Evolutionary conservation across 2,888 invertebrate genomes (phyloP).

Genomic region (Caprella mutica): DNA sequence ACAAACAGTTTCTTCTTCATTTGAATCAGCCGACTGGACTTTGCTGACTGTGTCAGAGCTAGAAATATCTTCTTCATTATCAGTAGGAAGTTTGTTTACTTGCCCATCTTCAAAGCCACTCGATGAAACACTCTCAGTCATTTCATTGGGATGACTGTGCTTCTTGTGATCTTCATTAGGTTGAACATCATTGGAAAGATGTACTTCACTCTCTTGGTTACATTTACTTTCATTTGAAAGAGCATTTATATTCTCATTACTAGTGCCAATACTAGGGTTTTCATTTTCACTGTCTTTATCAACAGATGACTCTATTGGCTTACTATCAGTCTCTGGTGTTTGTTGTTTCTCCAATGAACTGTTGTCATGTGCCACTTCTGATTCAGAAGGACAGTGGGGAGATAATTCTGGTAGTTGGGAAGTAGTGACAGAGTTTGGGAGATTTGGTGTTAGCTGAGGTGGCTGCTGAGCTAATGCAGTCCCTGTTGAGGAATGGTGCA

Average conservation of each 20-base stretch:
- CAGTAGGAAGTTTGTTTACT: background rate
- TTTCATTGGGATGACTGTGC: background rate
- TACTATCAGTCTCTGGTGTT: too few species aligned
- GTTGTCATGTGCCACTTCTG: too few species aligned
- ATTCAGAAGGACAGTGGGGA: too few species aligned
- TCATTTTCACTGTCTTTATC: too few species aligned
- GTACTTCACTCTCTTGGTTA: background rate
- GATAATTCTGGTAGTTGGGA: too few species aligned
- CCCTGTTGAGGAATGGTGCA: slow-evolving; percentile 1
- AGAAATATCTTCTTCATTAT: background rate
- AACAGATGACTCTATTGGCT: too few species aligned
- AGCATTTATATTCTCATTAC: background rate
- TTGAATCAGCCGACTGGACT: too few species aligned
- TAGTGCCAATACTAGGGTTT: too few species aligned
- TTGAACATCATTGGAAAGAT: background rate
- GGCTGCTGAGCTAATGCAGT: background rate
- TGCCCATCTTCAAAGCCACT: background rate
- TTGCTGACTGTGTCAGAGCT: background rate
- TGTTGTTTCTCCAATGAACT: too few species aligned
- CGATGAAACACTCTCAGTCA: too few species aligned
- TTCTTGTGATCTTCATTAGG: background rate
- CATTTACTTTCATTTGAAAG: background rate
- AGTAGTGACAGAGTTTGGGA: too few species aligned
- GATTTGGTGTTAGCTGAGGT: slow-evolving; percentile 2
- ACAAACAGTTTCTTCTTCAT: too few species aligned